Conservation (phyloP, 92 coral and sea anemone species). For the Paramuricea clavata region DNA sequence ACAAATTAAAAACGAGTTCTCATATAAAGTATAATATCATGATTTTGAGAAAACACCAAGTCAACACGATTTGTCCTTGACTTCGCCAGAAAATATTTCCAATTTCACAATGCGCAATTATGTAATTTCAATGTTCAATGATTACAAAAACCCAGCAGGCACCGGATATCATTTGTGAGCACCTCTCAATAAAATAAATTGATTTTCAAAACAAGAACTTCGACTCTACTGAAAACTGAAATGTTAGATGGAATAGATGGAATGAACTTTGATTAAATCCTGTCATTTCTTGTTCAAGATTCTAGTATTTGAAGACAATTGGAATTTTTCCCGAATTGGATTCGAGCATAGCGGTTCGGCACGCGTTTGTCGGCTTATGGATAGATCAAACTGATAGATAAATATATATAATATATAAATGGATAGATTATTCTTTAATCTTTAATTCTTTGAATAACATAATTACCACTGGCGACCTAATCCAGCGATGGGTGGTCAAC, state of each 20-base stretch:
- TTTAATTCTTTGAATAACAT: not conserved
- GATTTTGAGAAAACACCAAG: not conserved
- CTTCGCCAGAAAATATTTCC: too few species aligned
- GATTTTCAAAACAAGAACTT: too few species aligned
- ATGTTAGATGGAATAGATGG: too few species aligned
- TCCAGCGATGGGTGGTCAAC: not conserved
- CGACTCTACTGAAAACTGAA: too few species aligned
- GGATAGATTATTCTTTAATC: not conserved
- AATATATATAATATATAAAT: not conserved
- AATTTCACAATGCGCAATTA: not conserved
- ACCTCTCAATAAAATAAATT: too few species aligned
- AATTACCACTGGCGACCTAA: not conserved
- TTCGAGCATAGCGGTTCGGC: too few species aligned
- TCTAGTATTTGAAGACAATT: too few species aligned
- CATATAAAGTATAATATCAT: too few species aligned
- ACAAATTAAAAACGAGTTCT: too few species aligned
- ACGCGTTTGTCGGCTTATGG: slow-evolving; percentile 3
- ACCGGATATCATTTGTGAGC: too few species aligned
- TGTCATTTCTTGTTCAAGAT: too few species aligned
- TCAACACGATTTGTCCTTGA: not conserved
- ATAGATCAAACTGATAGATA: not conserved
- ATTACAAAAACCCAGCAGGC: not conserved
- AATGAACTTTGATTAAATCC: too few species aligned
- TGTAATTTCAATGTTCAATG: not conserved
- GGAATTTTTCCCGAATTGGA: not conserved